Evolutionary conservation across 1,140 invertebrate genomes (phyloP), one percentile per base, ranked within the genome.

Genomic region (Caenorhabditis remanei): DNA sequence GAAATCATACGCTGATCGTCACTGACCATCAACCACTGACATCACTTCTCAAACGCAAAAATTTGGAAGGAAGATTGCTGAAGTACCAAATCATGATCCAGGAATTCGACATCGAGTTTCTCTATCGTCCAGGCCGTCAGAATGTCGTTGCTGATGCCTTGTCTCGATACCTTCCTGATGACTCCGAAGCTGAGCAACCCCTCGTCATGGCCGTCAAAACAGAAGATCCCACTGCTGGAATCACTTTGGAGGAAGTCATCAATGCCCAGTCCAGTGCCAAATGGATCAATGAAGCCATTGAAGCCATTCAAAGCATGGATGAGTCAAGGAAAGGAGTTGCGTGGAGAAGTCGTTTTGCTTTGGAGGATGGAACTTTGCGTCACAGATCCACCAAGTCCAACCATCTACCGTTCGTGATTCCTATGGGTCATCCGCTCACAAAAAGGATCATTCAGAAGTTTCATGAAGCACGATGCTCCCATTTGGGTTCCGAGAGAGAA

Each of bases 401-500:
- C 5, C 13, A 6, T 9, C 16, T 40, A 8, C 53, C 24, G 6
- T 16, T 85, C 16, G 53, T 85, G 5, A 24, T 65, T 14, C 84
- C 84, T 7, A 13, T 3, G 16, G 8, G 75, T 7, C 46, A 65
- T 46, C 8, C 14, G 19, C 6, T 85, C 43, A 85, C 8, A 7
- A 43, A 5, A 4, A 9, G 16, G 58, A 43, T 85, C 40, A 48
- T 67, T 16, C 3, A 71, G 13, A 4, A 19, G 5, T 50, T 67
- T 19, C 84, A 85, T 53, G 4, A 16, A 85, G 9, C 58, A 50
- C 53, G 40, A 2, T 41, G 58, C n/a, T n/a, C 84, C 13, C 84
- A 85, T 55, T 13, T 67, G 4, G 84, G 84, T n/a, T n/a, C n/a
- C n/a, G n/a, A n/a, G n/a, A n/a, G n/a, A n/a, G n/a, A n/a, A n/a